Evolutionary conservation across 2,888 invertebrate genomes (phyloP), one percentile per base, ranked within the genome.

Genomic region (Serrognathus titanus): DNA sequence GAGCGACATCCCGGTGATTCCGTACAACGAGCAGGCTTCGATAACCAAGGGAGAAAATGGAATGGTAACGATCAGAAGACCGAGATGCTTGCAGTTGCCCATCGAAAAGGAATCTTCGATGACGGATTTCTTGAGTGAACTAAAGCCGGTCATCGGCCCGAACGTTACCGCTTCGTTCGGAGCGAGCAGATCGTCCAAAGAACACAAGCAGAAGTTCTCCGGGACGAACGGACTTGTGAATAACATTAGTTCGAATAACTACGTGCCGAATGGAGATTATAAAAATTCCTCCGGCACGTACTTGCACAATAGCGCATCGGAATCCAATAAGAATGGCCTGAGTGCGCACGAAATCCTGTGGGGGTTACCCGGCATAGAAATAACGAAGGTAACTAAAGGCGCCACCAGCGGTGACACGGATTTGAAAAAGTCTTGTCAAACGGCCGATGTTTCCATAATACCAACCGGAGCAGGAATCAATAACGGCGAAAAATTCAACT

Each of bases 31-130:
- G 54, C 85, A 85, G 50, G 65, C 65, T 13, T 83, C 86, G 3
- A 87, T 87, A 60, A 86, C 86, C 65, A 86, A 85, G 65, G 85
- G 85, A 62, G 87, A 86, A 59, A 85, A 87, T 68, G 90, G 90
- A 8, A 92, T 92, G 90, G 92, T 90, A 58, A 92, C 92, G 0
- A 92, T 92, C 49, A 79, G 92, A 9, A 91, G 90, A 75, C 91
- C 91, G 3, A 50, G 47, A 39, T 56, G 61, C 38, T 51, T 63
- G 41, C 65, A 68, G 41, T 66, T 67, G 43, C 64, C 68, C 4
- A 62, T 65, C 46, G 62, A 63, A 51, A 65, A 65, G 37, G 69
- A 63, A 46, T 52, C 65, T 40, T 57, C 62, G 38, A 66, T 72
- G 56, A 65, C 69, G 3, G 70, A 66, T 53, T 61, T 69, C 20